A percentile compares a stretch with the other conserved stretches of the same genome.
phyloP scores from a whole-genome alignment of 2,888 invertebrate species.

The Polyploca ridens region DNA sequence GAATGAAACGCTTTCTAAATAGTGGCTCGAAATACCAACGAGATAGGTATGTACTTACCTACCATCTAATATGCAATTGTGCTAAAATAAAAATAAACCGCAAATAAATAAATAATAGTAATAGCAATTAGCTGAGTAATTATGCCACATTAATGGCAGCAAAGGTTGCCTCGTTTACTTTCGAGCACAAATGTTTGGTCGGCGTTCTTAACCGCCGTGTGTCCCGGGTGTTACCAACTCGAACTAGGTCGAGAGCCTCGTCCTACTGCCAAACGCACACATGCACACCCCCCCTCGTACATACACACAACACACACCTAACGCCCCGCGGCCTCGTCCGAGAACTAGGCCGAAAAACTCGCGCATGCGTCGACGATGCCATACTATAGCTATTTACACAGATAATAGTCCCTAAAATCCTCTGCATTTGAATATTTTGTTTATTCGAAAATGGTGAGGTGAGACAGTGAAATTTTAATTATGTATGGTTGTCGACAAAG shows the following conservation, averaged over 20 bases:
- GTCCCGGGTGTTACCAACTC: slow-evolving; percentile 34
- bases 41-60: background rate
- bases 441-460: background rate
- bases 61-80: background rate
- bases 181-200: slow-evolving; percentile 20
- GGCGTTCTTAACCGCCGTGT: slow-evolving; percentile 24
- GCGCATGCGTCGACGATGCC: slow-evolving; percentile 56
- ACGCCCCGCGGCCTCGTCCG: slow-evolving; percentile 48
- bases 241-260: slow-evolving; percentile 68
- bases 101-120: background rate
- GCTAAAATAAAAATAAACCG: background rate
- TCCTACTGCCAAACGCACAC: slow-evolving; percentile 67
- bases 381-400: slow-evolving; percentile 23
- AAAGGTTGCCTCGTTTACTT: background rate
- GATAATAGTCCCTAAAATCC: slow-evolving; percentile 6
- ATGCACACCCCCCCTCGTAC: slow-evolving; percentile 28
- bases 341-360: slow-evolving; percentile 71
- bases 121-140: slow-evolving; percentile 1
- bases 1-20: background rate
- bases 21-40: background rate
- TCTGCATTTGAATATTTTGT: background rate
- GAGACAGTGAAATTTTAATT: slow-evolving; percentile 5
- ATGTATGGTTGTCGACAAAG: background rate
- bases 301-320: slow-evolving; percentile 33
- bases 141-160: background rate